These are phyloP conservation scores for Tribolium madens DNA, from an alignment of 1,140 invertebrate genomes.

Conservation along the genomic window DNA sequence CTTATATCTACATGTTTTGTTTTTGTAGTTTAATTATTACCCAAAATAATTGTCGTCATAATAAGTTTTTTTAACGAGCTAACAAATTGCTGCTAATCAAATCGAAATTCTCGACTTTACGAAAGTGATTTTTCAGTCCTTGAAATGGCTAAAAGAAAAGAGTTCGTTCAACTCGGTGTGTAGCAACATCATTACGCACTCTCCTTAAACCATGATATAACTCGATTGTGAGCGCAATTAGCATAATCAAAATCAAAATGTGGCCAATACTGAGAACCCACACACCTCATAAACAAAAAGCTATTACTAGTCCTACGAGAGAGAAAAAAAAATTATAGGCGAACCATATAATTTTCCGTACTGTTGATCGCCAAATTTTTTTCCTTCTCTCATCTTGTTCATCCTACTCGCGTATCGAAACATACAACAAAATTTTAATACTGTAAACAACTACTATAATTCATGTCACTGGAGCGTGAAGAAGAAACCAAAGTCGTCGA, in stretches of 20 bases:
- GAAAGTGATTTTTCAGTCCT: slow-evolving; percentile 3
- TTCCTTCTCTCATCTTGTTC: not conserved
- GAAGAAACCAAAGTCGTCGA: slow-evolving; percentile 30
- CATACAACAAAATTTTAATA: slow-evolving; percentile 10
- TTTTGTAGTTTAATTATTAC: too few species aligned
- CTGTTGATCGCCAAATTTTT: slow-evolving; percentile 32
- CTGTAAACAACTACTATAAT: slow-evolving; percentile 30
- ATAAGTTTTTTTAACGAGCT: too few species aligned
- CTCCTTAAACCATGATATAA: slow-evolving; percentile 18
- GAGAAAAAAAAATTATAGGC: not conserved
- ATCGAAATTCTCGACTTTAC: not conserved
- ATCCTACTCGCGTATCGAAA: not conserved
- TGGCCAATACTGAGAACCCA: slow-evolving; percentile 18
- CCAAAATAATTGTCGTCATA: too few species aligned
- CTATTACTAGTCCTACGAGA: not conserved
- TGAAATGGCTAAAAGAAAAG: not conserved
- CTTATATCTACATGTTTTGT: too few species aligned
- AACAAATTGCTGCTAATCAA: too few species aligned
- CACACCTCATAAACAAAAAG: slow-evolving; percentile 10
- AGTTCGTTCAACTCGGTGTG: slow-evolving; percentile 8
- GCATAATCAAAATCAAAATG: slow-evolving; percentile 34
- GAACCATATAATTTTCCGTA: slow-evolving; percentile 39
- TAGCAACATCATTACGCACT: slow-evolving; percentile 32
- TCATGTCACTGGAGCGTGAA: slow-evolving; percentile 34
- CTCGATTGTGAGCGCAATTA: slow-evolving; percentile 24